Base-by-base conservation (phyloP, 2,888 invertebrate species). In the Bellardia pandia region DNA sequence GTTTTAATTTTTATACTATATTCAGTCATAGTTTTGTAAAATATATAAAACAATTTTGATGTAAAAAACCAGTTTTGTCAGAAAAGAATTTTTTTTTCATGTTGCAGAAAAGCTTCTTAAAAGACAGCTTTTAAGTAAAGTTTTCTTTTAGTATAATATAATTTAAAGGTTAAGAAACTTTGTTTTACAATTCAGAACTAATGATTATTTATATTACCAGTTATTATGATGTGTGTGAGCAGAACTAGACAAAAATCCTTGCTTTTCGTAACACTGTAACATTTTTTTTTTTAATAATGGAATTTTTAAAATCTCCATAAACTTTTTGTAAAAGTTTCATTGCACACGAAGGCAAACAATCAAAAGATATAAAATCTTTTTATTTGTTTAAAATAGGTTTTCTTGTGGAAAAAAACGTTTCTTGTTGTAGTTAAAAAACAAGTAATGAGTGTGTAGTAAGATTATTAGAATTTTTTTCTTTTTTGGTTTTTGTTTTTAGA, bases 321-420 rank as follows among this genome's bases (percentile, higher is more conserved):
- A 53, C 85, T 78, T 85, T 86, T 82, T 88, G 83, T 64, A 86
- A 82, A 85, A 76, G 82, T 85, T 89, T 89, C 89, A 90, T 89
- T 90, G 89, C 89, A 90, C 89, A 88, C 89, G 89, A 90, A 90
- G 88, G 90, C 86, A 90, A 89, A 89, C 89, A 90, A 69, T 88
- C 89, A 89, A 90, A 90, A 89, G 86, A 84, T 85, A n/a, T 81
- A 72, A 85, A 88, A 85, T 80, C 88, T 89, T 88, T 87, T 80
- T 58, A 33, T 68, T 76, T 58, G 42, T 56, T 62, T 71, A 16
- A 69, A 58, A 75, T 53, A 33, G 60, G 74, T 30, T 78, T 71
- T 64, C 53, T 78, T 68, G 48, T 81, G 16, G 14, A 60, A 42
- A 75, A 69, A 69, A 69, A 75, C 51, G 56, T 40, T 79, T 75